phyloP scores from a whole-genome alignment of 2,797 vertebrate species.

The Sebastes flavidus region DNA sequence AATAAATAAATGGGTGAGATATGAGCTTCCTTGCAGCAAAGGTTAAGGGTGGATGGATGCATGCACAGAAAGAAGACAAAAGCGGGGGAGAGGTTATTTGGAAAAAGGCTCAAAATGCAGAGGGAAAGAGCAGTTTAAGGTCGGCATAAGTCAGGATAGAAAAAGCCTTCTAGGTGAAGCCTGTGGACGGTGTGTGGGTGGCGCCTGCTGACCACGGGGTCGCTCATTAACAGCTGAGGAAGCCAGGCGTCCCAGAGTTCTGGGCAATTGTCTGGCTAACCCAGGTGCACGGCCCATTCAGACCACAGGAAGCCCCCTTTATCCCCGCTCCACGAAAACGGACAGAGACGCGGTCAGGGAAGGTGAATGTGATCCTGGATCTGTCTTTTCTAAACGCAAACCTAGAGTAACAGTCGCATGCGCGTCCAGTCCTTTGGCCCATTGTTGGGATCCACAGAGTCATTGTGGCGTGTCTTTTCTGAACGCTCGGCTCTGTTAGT shows the following conservation, averaged over 20 bases:
- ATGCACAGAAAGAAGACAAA: constrained; percentile 40
- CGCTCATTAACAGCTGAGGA: constrained; percentile 79
- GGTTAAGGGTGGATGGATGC: constrained; percentile 10
- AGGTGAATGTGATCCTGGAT: constrained; percentile 58
- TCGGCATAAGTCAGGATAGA: constrained; percentile 32
- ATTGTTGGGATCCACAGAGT: constrained; percentile 44
- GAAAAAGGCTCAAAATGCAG: constrained; percentile 39
- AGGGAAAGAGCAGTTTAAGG: constrained; percentile 53
- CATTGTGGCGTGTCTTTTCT: constrained; percentile 50
- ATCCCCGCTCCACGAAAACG: constrained; percentile 53
- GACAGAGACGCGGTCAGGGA: constrained; percentile 62
- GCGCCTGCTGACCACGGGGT: constrained; percentile 71
- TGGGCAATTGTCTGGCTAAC: constrained; percentile 73
- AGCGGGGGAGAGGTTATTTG: constrained; percentile 26
- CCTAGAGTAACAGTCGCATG: constrained; percentile 25
- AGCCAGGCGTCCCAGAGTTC: constrained; percentile 72
- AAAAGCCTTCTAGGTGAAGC: constrained; percentile 49
- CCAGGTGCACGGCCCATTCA: constrained; percentile 84
- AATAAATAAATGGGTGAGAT: constrained; percentile 2
- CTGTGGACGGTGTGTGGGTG: constrained; percentile 67
- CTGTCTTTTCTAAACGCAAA: constrained; percentile 35
- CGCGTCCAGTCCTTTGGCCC: constrained; percentile 28
- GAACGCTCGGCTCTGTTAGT: constrained; percentile 9
- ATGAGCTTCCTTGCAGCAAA: constrained; percentile 25
- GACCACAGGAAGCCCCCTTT: constrained; percentile 71